phyloP scores from a whole-genome alignment of 2,888 invertebrate genomes.

The Hemaris fuciformis region DNA sequence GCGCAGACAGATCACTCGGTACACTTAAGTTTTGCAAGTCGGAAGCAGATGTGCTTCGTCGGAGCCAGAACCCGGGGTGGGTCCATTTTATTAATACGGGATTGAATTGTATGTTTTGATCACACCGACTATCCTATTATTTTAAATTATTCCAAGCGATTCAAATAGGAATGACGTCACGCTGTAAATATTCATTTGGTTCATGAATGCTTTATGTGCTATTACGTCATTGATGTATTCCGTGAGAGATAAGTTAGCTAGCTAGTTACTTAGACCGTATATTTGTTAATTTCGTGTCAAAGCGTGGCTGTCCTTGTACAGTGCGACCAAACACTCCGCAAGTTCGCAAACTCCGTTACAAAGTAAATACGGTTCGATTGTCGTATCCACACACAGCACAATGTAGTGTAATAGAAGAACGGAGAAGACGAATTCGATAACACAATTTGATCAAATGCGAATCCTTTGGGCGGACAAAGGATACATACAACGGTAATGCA shows the following conservation, averaged over 20 bases:
- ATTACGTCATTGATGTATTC: background rate
- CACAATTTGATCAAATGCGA: background rate
- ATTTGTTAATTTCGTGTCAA: constrained; percentile 40
- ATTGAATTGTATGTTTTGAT: too few relatives aligned
- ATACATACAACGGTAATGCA: background rate
- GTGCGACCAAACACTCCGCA: constrained; percentile 28
- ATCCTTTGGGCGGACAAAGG: background rate
- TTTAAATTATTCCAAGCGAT: background rate
- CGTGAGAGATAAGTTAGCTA: background rate
- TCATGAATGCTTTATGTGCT: background rate
- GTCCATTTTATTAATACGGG: too few relatives aligned
- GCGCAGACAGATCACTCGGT: too few relatives aligned
- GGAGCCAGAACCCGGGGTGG: too few relatives aligned
- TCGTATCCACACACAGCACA: constrained; percentile 22
- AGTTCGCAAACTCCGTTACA: constrained; percentile 42
- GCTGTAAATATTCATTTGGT: background rate
- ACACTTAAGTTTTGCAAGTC: too few relatives aligned
- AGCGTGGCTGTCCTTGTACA: constrained; percentile 30
- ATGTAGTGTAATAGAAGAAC: constrained; percentile 3
- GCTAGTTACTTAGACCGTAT: constrained; percentile 9
- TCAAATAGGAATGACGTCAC: background rate
- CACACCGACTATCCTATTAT: background rate
- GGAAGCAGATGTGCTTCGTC: too few relatives aligned
- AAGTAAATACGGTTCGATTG: constrained; percentile 45
- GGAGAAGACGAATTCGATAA: background rate